Percentiles rank a stretch among this genome's conserved stretches.
Evolutionary conservation across 2,113 vertebrate genomes (phyloP).

Genomic region (Semnopithecus entellus): DNA sequence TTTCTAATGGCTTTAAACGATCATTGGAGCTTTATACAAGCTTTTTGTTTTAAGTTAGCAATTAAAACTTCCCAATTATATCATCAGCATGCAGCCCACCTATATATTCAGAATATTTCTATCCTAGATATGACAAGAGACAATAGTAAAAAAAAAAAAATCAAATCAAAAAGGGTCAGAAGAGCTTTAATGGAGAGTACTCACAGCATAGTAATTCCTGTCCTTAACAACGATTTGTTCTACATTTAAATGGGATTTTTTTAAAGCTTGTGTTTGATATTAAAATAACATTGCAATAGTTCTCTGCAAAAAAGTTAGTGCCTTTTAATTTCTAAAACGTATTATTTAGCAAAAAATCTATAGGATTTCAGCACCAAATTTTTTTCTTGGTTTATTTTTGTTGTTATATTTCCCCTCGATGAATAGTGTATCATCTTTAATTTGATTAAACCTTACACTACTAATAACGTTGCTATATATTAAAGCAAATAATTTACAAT

Average conservation of each 20-base stretch:
- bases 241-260: slow-evolving; percentile 40
- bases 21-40: slow-evolving; percentile 65
- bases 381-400: background rate
- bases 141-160: slow-evolving; percentile 54
- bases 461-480: background rate
- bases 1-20: slow-evolving; percentile 62
- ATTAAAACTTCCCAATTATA: slow-evolving; percentile 75
- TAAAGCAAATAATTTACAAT: background rate
- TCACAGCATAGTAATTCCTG: slow-evolving; percentile 46
- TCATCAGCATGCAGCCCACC: slow-evolving; percentile 68
- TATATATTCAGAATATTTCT: slow-evolving; percentile 46
- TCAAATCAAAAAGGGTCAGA: slow-evolving; percentile 70
- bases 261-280: slow-evolving; percentile 42
- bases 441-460: slow-evolving; percentile 5
- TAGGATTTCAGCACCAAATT: background rate
- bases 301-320: background rate
- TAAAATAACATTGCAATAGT: slow-evolving; percentile 7
- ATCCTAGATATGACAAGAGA: slow-evolving; percentile 52
- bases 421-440: background rate
- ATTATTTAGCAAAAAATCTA: background rate
- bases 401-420: background rate
- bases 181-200: slow-evolving; percentile 52
- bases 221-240: background rate
- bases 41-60: slow-evolving; percentile 70
- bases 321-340: slow-evolving; percentile 41